Evolutionary conservation across 64 coral and sea anemone species (phyloP).

Genomic region (Actinia tenebrosa): DNA sequence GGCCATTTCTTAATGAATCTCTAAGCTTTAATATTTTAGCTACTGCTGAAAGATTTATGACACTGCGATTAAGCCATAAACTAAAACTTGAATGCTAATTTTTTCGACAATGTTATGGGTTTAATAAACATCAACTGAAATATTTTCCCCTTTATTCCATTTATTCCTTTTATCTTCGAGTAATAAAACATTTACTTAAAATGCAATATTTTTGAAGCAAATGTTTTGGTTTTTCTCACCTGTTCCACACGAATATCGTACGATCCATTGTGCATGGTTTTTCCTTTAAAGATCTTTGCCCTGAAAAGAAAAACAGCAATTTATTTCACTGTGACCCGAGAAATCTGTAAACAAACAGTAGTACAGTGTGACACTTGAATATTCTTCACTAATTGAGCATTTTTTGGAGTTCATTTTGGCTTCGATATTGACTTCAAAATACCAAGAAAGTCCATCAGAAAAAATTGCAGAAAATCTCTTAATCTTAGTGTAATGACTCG

Average conservation of each 20-base stretch:
- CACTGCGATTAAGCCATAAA: background rate
- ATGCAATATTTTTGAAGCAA: background rate
- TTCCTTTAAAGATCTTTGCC: constrained; percentile 69
- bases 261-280: constrained; percentile 65
- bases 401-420: background rate
- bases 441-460: background rate
- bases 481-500: background rate
- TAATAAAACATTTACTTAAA: background rate
- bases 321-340: background rate
- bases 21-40: constrained; percentile 1
- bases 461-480: background rate
- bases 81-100: background rate
- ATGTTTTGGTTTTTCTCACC: constrained; percentile 9
- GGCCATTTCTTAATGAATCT: background rate
- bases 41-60: background rate
- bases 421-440: background rate
- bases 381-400: background rate
- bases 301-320: constrained; percentile 46
- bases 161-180: no score
- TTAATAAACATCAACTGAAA: background rate
- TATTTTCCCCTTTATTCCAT: background rate
- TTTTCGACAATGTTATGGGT: background rate
- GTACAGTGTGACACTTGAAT: background rate
- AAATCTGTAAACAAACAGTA: background rate
- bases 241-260: constrained; percentile 83